A percentile compares a stretch with the other conserved stretches of the same genome.
phyloP scores from a whole-genome alignment of 2,888 invertebrate genomes.

The Blastobasis adustella region DNA sequence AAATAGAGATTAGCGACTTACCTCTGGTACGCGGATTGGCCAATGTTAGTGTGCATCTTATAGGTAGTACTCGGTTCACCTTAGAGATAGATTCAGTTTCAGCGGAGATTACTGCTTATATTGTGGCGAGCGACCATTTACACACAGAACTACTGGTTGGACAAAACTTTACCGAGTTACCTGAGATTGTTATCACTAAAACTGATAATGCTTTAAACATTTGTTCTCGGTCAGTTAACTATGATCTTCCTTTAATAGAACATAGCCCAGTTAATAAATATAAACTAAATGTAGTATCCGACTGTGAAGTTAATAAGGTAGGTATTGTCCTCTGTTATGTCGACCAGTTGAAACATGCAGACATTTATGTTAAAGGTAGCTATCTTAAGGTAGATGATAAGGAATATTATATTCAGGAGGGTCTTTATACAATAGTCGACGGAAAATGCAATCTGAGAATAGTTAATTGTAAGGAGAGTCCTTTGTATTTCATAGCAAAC shows the following conservation, averaged over 20 bases:
- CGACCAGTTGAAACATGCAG: background rate
- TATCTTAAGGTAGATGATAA: background rate
- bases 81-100: background rate
- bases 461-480: background rate
- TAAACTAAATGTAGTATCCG: background rate
- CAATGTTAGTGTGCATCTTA: background rate
- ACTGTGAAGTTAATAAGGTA: background rate
- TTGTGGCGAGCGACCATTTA: background rate
- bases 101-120: conserved; percentile 1
- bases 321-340: background rate
- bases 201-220: conserved; percentile 2
- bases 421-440: background rate
- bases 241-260: background rate
- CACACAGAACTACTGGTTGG: background rate
- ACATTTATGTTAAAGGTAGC: conserved; percentile 1
- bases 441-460: background rate
- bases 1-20: background rate
- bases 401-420: conserved; percentile 2
- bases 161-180: conserved; percentile 1
- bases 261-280: background rate
- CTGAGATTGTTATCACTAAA: conserved; percentile 2
- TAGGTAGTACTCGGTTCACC: background rate
- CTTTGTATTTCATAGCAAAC: background rate
- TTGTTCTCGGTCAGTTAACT: background rate
- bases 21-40: background rate